Evolutionary conservation across 2,113 vertebrate genomes (phyloP).

Genomic region (Callipepla californica): DNA sequence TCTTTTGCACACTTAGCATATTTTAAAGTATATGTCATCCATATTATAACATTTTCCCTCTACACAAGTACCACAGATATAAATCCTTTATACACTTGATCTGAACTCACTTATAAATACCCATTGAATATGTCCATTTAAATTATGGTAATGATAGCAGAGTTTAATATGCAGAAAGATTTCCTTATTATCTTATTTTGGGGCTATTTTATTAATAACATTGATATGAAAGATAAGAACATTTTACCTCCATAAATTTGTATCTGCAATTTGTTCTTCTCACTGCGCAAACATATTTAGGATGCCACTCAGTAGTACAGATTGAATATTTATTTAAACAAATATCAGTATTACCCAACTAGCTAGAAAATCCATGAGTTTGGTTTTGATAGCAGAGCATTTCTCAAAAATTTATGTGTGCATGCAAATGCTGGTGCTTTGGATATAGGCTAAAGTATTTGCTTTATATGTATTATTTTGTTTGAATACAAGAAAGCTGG

Average conservation of each 20-base stretch:
- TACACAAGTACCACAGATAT: conserved; percentile 54
- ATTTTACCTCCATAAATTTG: conserved; percentile 79
- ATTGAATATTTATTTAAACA: conserved; percentile 87
- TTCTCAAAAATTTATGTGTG: conserved; percentile 86
- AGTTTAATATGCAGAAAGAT: conserved; percentile 77
- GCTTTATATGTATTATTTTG: conserved; percentile 88
- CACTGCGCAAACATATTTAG: conserved; percentile 79
- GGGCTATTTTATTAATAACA: conserved; percentile 81
- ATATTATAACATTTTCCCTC: conserved; percentile 62
- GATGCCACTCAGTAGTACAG: conserved; percentile 78
- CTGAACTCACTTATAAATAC: conserved; percentile 70
- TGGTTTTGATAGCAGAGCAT: conserved; percentile 82
- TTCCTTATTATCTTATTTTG: conserved; percentile 79
- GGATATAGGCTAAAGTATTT: conserved; percentile 87
- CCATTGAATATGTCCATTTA: conserved; percentile 77
- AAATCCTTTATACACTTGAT: conserved; percentile 73
- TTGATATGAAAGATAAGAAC: conserved; percentile 81
- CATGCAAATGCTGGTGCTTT: conserved; percentile 84
- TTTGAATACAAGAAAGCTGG: conserved; percentile 86
- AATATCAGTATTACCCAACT: conserved; percentile 86
- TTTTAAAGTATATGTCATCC: conserved; percentile 62
- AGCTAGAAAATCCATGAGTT: conserved; percentile 85
- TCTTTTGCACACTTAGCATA: conserved; percentile 69
- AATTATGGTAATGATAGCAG: conserved; percentile 78
- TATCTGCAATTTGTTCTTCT: conserved; percentile 79